phyloP scores from a whole-genome alignment of 2,113 vertebrate genomes.

The Ciconia maguari region DNA sequence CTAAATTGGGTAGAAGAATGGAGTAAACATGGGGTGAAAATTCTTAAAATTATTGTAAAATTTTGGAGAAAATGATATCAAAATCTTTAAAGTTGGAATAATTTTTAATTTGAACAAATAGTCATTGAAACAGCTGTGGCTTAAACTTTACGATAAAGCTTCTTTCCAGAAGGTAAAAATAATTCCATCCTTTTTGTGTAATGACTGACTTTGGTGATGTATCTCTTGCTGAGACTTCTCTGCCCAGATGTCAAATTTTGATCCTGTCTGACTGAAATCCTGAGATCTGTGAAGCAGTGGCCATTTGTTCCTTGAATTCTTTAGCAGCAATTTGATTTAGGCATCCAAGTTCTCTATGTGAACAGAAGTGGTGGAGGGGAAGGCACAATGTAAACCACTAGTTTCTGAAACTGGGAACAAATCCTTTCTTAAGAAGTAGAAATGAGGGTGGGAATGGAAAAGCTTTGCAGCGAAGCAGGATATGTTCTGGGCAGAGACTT shows the following conservation, averaged over 20 bases:
- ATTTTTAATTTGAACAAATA: background rate
- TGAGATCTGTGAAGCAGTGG: background rate
- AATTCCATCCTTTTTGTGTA: background rate
- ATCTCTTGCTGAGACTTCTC: background rate
- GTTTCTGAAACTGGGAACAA: background rate
- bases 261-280: background rate
- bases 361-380: background rate
- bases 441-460: slow-evolving; percentile 32
- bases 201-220: background rate
- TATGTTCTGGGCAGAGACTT: background rate
- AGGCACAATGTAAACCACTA: background rate
- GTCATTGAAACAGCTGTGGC: background rate
- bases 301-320: background rate
- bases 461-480: background rate
- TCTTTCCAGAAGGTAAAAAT: background rate
- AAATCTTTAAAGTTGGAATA: background rate
- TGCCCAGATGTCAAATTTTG: background rate
- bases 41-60: background rate
- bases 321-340: background rate
- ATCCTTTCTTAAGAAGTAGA: background rate
- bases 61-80: background rate
- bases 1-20: background rate
- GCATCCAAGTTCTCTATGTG: background rate
- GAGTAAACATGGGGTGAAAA: background rate
- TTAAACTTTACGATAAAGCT: background rate